Conservation (phyloP, 1,140 invertebrate genomes). For the Aphelenchoides fujianensis region DNA sequence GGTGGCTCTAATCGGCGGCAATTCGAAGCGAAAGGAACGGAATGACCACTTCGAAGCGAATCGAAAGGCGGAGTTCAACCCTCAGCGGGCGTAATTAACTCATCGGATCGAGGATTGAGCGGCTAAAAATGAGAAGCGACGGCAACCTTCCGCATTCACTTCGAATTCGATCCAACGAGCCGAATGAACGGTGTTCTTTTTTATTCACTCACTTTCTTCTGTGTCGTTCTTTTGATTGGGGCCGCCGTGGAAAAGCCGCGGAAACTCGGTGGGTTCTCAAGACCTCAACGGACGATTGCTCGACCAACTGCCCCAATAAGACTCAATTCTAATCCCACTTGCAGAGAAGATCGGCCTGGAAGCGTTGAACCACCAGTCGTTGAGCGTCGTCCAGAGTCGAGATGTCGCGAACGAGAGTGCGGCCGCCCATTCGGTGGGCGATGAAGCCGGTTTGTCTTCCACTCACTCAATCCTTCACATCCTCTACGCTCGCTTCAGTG, state of each 20-base stretch:
- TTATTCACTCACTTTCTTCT: not conserved
- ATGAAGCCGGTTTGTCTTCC: not conserved
- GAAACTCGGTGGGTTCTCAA: not conserved
- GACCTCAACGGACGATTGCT: not conserved
- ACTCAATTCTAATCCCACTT: not conserved
- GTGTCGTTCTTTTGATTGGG: not conserved
- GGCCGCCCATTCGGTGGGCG: not conserved
- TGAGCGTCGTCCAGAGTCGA: slow-evolving; percentile 9
- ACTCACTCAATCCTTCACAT: not conserved
- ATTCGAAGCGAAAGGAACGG: too few species aligned
- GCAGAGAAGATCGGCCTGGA: not conserved
- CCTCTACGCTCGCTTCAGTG: not conserved
- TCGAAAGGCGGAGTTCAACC: too few species aligned
- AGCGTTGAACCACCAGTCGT: not conserved
- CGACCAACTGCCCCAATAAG: too few species aligned
- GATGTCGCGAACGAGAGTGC: not conserved
- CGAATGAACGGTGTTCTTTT: too few species aligned
- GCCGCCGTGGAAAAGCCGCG: slow-evolving; percentile 6
- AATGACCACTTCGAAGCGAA: too few species aligned
- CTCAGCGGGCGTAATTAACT: too few species aligned
- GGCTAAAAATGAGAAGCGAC: too few species aligned
- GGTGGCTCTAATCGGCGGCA: too few species aligned
- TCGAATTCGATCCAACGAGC: too few species aligned
- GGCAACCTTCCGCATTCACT: too few species aligned
- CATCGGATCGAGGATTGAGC: too few species aligned